A percentile compares a stretch with the other conserved stretches of the same genome.
Evolutionary conservation across 2,888 invertebrate species (phyloP).

Genomic region (Pristionchus fissidentatus): DNA sequence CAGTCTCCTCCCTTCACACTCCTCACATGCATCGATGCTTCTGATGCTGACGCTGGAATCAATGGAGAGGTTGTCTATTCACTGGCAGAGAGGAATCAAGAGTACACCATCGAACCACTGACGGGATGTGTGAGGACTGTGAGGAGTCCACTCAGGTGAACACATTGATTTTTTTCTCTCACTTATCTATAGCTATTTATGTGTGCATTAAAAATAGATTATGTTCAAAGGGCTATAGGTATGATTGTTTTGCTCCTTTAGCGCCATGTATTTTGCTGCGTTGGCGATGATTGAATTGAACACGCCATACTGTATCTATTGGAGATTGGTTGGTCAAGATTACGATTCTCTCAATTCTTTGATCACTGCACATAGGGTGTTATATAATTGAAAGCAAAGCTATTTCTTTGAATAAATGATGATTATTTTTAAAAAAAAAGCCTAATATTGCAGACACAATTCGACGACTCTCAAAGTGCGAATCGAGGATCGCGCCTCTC

Average conservation of each 20-base stretch:
- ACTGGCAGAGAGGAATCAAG: constrained; percentile 81
- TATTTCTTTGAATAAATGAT: background rate
- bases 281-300: too few relatives aligned
- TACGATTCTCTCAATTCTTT: too few relatives aligned
- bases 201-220: too few relatives aligned
- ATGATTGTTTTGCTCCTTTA: too few relatives aligned
- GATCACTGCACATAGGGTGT: too few relatives aligned
- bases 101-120: constrained; percentile 93
- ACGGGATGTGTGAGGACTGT: constrained; percentile 80
- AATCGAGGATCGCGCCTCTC: constrained; percentile 70
- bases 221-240: too few relatives aligned
- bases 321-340: too few relatives aligned
- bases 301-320: too few relatives aligned
- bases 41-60: constrained; percentile 94
- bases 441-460: constrained; percentile 39
- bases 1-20: constrained; percentile 24
- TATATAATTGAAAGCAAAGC: background rate
- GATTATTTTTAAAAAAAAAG: too few relatives aligned
- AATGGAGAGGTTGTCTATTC: constrained; percentile 95
- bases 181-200: background rate
- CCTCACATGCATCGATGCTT: constrained; percentile 81
- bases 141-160: constrained; percentile 31
- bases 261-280: too few relatives aligned
- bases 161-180: background rate
- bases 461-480: constrained; percentile 55